Evolutionary conservation across 2,888 invertebrate genomes (phyloP), one percentile per base, ranked within the genome.

Genomic region (Diloba caeruleocephala): DNA sequence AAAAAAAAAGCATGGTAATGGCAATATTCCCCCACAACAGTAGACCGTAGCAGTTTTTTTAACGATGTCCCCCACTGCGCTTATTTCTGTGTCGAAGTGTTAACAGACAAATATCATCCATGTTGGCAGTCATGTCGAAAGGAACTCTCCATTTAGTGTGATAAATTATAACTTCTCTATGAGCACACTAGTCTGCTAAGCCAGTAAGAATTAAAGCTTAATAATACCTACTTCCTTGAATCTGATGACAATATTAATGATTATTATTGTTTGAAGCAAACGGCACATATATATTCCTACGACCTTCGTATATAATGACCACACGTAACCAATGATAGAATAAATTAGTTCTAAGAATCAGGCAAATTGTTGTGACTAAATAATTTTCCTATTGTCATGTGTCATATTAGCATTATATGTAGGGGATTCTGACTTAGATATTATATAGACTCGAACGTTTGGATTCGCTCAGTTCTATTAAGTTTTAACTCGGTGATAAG

Each of bases 261-360:
- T 41, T 1, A 52, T 41, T 1, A 29, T 41, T 46, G 38, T 48
- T 31, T 12, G 12, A 23, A 33, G 9, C 31, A 36, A 9, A 36
- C 6, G n/a, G 1, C 10, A 34, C 34, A 34, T 21, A 17, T 14
- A 38, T 42, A 41, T 10, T 13, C 31, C 17, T 33, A 19, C 23
- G 49, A 51, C 61, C 67, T 67, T 68, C 50, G 17, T 32, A 2
- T 28, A 32, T 65, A 64, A 64, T 66, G 39, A 41, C 23, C 17
- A 32, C 26, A 45, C 44, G 44, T 38, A 42, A 37, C 42, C 51
- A 44, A 52, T 60, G 28, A 44, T 52, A 32, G 36, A 55, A 71
- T 67, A 66, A 59, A 71, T 60, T 71, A 60, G 44, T 71, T 71
- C 66, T 14, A 4, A 49, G 60, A 71, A 66, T 43, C 67, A 25